Conservation (phyloP, 2,797 vertebrate species). For the Lycodopsis pacificus region DNA sequence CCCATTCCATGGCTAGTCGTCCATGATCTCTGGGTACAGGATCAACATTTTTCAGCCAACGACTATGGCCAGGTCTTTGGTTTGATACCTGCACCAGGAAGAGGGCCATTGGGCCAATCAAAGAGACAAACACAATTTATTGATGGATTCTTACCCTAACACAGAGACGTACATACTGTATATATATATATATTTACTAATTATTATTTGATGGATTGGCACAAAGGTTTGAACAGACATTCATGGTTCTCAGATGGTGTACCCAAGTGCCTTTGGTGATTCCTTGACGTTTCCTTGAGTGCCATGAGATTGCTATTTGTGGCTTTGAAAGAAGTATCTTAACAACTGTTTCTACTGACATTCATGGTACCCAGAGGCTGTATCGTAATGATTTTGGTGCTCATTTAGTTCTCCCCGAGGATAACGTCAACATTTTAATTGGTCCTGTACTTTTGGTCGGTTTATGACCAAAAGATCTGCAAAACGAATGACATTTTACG, state of each 20-base stretch:
- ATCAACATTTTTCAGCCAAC: too few species aligned
- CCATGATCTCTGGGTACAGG: too few species aligned
- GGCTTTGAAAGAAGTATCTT: background rate
- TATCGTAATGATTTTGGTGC: background rate
- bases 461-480: background rate
- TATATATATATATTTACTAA: too few species aligned
- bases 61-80: background rate
- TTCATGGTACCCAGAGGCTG: background rate
- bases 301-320: background rate
- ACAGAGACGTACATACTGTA: too few species aligned
- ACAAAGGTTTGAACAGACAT: background rate
- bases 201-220: background rate
- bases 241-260: too few species aligned
- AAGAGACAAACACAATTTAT: background rate
- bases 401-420: background rate
- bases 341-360: background rate
- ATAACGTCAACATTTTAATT: background rate
- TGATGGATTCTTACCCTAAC: background rate
- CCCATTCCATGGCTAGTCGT: background rate
- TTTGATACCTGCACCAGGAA: background rate
- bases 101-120: too few species aligned
- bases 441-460: background rate
- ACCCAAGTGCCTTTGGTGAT: background rate
- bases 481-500: background rate
- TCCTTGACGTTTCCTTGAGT: background rate